phyloP scores from a whole-genome alignment of 2,888 invertebrate genomes.

The Cryptocheilus praepositus region DNA sequence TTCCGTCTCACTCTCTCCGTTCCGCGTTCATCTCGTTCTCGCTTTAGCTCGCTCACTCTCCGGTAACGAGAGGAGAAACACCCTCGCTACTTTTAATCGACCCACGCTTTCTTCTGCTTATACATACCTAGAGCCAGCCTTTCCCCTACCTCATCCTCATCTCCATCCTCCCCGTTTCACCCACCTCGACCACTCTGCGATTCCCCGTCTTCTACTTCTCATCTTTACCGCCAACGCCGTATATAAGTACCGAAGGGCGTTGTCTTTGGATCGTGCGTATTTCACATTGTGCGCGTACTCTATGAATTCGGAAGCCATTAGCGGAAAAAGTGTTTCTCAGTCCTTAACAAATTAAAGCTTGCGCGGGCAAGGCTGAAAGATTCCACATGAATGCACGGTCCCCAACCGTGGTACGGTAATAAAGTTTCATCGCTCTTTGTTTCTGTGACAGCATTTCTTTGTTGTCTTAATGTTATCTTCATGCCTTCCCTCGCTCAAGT shows the following conservation, averaged over 20 bases:
- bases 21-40: conserved; percentile 44
- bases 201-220: conserved; percentile 59
- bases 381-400: too few relatives aligned
- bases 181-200: conserved; percentile 44
- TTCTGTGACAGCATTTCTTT: too few relatives aligned
- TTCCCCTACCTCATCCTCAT: conserved; percentile 47
- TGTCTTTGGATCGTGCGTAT: conserved; percentile 68
- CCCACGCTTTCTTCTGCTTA: conserved; percentile 75
- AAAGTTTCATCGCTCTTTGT: too few relatives aligned
- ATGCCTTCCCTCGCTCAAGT: too few relatives aligned
- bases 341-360: too few relatives aligned
- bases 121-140: conserved; percentile 68
- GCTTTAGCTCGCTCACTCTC: conserved; percentile 55
- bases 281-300: conserved; percentile 20
- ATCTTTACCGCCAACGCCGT: conserved; percentile 66
- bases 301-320: neutral
- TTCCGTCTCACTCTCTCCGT: conserved; percentile 28
- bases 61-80: conserved; percentile 75
- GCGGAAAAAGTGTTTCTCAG: neutral
- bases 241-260: conserved; percentile 70
- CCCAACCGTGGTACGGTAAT: too few relatives aligned
- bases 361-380: too few relatives aligned
- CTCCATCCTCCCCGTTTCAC: conserved; percentile 54
- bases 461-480: too few relatives aligned
- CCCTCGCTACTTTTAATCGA: conserved; percentile 76